Evolutionary conservation across 2,113 vertebrate species (phyloP).

Genomic region (Phocoena sinus): DNA sequence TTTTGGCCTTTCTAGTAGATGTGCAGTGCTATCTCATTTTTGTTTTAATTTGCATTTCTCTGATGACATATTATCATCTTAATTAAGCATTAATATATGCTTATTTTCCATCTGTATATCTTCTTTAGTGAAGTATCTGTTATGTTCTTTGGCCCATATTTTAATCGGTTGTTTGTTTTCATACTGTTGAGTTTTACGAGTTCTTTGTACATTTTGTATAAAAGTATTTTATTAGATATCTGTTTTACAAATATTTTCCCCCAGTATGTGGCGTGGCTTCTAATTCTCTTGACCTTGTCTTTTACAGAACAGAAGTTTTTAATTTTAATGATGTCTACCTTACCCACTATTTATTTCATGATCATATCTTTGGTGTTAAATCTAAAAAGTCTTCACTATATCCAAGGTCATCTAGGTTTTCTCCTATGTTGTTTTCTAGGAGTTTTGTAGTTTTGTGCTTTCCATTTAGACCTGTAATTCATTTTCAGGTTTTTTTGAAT

Average conservation of each 20-base stretch:
- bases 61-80: background rate
- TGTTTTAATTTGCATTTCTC: background rate
- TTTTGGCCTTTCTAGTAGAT: background rate
- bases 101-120: background rate
- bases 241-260: background rate
- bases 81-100: too few species aligned
- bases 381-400: background rate
- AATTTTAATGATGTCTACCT: background rate
- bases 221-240: too few species aligned
- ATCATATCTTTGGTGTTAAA: background rate
- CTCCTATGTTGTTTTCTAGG: background rate
- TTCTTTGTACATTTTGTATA: too few species aligned
- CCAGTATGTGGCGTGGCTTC: background rate
- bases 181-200: too few species aligned
- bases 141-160: too few species aligned
- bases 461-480: background rate
- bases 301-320: background rate
- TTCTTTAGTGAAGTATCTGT: too few species aligned
- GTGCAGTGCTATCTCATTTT: background rate
- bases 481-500: background rate
- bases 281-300: background rate
- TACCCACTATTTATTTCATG: background rate
- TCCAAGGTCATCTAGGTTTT: background rate
- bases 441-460: background rate
- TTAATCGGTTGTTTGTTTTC: too few species aligned